Evolutionary conservation across 2,888 invertebrate genomes (phyloP), one percentile per base, ranked within the genome.

Genomic region (Kryphioiulus occultus): DNA sequence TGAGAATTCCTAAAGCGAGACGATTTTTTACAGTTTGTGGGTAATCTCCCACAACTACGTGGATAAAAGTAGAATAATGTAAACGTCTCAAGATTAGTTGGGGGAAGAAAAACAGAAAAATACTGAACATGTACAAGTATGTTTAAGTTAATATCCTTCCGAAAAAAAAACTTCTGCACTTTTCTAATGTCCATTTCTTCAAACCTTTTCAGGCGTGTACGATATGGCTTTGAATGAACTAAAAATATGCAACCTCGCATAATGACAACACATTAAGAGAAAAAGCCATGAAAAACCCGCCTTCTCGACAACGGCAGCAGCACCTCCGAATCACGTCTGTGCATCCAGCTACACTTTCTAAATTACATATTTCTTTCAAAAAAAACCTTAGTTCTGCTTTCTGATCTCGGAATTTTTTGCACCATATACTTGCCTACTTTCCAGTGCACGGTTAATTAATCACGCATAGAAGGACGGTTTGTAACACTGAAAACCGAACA

Each of bases 301-400:
- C 59, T 22, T 7, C 59, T 22, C 59, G 59, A 59, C 59, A 22
- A 22, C 59, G 22, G n/a, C 7, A 59, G 22, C n/a, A 59, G 22
- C n/a, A n/a, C n/a, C n/a, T n/a, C n/a, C n/a, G n/a, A n/a, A n/a
- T n/a, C n/a, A n/a, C n/a, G n/a, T n/a, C n/a, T n/a, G 17, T 17
- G 22, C 22, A 22, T 47, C 17, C 47, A 59, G 22, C 22, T 59
- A 22, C 7, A 22, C 19, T 59, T 59, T 22, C 9, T 59, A 59
- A 59, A 59, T 59, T 59, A 59, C 22, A 59, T 59, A n/a, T 59
- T 59, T n/a, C 22, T 59, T 59, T 59, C n/a, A 59, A 47, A 59
- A 59, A 59, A 59, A 22, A 59, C 4, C 9, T 22, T 59, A 59
- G 59, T 59, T 59, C 59, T n/a, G 59, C 59, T 59, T 22, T 59